Evolutionary conservation across 2,797 vertebrate species (phyloP), one percentile per base, ranked within the genome.

Genomic region (Argyrosomus regius): DNA sequence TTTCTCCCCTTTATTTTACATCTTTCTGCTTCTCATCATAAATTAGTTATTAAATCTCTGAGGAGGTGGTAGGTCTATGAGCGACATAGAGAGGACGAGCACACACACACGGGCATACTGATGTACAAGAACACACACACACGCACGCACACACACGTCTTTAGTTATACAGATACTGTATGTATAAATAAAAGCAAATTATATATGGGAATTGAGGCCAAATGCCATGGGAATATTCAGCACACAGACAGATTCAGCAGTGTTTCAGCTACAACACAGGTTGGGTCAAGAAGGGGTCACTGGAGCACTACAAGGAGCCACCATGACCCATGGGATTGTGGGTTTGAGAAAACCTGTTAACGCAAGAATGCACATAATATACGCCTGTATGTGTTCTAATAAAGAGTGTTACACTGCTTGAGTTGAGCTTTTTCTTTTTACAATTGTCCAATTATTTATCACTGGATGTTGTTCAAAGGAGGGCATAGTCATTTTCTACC

Each of bases 281-380:
- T 68, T 71, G 61, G 61, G 75, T 86, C 67, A 72, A 39, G 50
- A 75, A 53, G 18, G 77, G 65, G 73, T 79, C 65, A 80, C 14
- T 28, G n/a, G 52, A 74, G 45, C 54, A 48, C 13, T 22, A 60
- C 12, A 68, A 72, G 43, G n/a, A 70, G 43, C n/a, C 53, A 78
- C 22, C 66, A 63, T 46, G 58, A 50, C 54, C 69, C 10, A 22
- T 0, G 12, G 54, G 70, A 82, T 17, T 72, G 48, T 58, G 53
- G 80, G 70, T 74, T 66, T 53, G 57, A 45, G 50, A 71, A 54
- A 60, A 53, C 45, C 49, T 59, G 59, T 65, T 73, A 61, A 58
- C 56, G 46, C 67, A 54, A 74, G 8, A 54, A 63, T 31, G 46
- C 18, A n/a, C 39, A 53, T 20, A n/a, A 39, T 63, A 35, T 11